Base-by-base conservation (phyloP, 2,888 invertebrate genomes). In the Macaria liturata region DNA sequence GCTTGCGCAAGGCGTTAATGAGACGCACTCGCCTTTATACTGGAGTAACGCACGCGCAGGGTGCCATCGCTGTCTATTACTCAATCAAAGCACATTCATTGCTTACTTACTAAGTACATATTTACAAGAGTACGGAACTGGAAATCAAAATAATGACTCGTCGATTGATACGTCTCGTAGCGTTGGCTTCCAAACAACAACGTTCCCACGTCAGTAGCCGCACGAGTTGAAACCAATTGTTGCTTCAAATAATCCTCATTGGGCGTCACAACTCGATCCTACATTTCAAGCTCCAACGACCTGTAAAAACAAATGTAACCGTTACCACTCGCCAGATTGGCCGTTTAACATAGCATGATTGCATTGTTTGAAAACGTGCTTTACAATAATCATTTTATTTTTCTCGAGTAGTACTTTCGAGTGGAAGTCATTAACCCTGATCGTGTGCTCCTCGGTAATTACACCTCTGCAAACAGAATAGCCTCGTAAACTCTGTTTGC, bases 1-100 rank as follows among this genome's bases (percentile, higher is more conserved):
- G 88, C 79, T 91, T 90, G 78, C 87, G 91, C 84, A 90, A 90
- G 83, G 81, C 86, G 85, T 84, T 89, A 91, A 89, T 90, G 88
- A 89, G 84, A 78, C 77, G 73, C 77, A 75, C 79, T 82, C 82
- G 80, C 77, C 75, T 84, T 84, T 84, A 83, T 82, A 84, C 83
- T 81, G 80, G 78, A 84, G 82, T 84, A 86, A 42, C 76, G 81
- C 82, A 80, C 80, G 71, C 66, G 57, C 71, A 66, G 77, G 75
- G 77, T 75, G 34, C 7, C 34, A 37, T 37, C 34, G 34, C 34
- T 2, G 34, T 37, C 34, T 37, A 37, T 37, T 37, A 4, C 7
- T 37, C 34, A 37, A 7, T 37, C 34, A 37, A 37, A 6, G 34
- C 7, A 37, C 20, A 20, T 20, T 20, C 20, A 20, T 20, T 20